phyloP scores from a whole-genome alignment of 2,888 invertebrate species.

The Diplolepis rosae region DNA sequence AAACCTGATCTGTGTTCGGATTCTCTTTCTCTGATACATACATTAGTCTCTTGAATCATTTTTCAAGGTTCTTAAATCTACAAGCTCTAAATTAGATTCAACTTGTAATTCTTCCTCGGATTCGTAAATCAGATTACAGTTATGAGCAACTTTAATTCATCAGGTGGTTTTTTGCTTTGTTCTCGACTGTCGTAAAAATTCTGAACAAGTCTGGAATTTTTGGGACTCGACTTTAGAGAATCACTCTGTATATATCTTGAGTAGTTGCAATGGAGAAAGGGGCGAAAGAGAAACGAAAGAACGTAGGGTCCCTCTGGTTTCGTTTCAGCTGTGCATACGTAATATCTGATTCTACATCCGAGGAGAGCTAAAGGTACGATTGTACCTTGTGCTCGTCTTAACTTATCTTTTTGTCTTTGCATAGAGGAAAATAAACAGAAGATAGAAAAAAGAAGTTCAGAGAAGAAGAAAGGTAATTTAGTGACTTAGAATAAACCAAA shows the following conservation, averaged over 20 bases:
- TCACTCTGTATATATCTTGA: constrained; percentile 35
- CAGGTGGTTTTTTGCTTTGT: neutral
- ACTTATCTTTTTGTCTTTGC: constrained; percentile 40
- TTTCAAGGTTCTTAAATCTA: neutral
- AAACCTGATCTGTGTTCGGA: neutral
- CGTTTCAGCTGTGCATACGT: constrained; percentile 68
- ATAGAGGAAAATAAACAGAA: constrained; percentile 6
- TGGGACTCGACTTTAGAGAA: constrained; percentile 22
- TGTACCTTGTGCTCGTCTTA: constrained; percentile 50
- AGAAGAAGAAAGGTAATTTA: no score
- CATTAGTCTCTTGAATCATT: neutral
- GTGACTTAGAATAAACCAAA: no score
- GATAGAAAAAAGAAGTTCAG: neutral
- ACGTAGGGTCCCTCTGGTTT: constrained; percentile 53
- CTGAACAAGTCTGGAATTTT: neutral
- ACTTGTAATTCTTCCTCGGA: neutral
- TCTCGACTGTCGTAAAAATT: neutral
- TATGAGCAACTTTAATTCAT: neutral
- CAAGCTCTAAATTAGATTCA: no score
- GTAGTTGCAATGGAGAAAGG: constrained; percentile 40
- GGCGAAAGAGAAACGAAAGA: constrained; percentile 36
- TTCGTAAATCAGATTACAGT: neutral
- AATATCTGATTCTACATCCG: constrained; percentile 69
- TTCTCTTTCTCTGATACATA: neutral
- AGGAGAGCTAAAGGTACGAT: constrained; percentile 55